These are phyloP conservation scores for Catocala fraxini DNA, from an alignment of 2,888 invertebrate species.

Conservation along the genomic window DNA sequence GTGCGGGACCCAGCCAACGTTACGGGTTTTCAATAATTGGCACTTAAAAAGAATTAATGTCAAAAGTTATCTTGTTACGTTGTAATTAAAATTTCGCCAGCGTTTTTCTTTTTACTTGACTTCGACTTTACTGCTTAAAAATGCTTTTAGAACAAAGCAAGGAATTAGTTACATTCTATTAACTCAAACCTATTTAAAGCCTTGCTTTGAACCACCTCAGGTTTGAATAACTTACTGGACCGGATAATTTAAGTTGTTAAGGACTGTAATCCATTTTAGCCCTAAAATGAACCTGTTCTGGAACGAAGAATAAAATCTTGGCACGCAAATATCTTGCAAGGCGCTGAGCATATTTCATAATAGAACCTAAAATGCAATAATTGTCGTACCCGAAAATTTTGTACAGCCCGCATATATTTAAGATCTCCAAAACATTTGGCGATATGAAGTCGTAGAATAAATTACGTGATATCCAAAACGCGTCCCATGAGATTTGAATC, in stretches of 20 bases:
- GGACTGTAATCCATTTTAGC: constrained; percentile 3
- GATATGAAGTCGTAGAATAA: constrained; percentile 19
- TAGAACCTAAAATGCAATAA: constrained; percentile 8
- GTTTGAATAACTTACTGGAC: constrained; percentile 9
- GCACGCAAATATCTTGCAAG: background rate
- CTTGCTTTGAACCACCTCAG: constrained; percentile 6
- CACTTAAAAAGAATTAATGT: constrained; percentile 45
- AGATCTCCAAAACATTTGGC: constrained; percentile 9
- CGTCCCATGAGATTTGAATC: constrained; percentile 22
- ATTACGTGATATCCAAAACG: constrained; percentile 22
- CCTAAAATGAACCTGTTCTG: background rate
- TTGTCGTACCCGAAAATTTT: constrained; percentile 2
- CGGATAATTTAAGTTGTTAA: constrained; percentile 13
- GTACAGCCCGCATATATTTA: constrained; percentile 9
- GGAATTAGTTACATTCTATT: constrained; percentile 14
- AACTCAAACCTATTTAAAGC: constrained; percentile 11
- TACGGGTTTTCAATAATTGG: constrained; percentile 47
- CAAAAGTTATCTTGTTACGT: constrained; percentile 48
- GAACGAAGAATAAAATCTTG: background rate
- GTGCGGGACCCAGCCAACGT: constrained; percentile 24
- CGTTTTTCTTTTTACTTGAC: constrained; percentile 30
- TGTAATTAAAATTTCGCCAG: constrained; percentile 45
- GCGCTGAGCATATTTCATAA: constrained; percentile 6
- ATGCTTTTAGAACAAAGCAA: constrained; percentile 19
- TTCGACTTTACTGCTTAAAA: constrained; percentile 27